Conservation (phyloP, 2,113 vertebrate species). For the Meriones unguiculatus region DNA sequence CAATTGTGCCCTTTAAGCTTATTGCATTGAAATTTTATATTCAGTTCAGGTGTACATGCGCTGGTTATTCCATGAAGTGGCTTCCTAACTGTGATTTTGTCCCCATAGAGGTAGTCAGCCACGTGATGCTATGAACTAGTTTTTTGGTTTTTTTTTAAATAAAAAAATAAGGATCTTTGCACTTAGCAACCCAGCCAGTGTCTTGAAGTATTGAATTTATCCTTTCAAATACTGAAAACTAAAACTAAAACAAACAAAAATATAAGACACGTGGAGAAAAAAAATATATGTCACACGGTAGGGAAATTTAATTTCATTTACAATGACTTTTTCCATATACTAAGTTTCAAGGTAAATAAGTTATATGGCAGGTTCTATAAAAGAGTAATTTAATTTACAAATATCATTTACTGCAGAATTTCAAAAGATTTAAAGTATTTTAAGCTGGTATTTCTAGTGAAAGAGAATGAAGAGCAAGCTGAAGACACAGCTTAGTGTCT, state of each 20-base stretch:
- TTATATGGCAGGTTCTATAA: neutral
- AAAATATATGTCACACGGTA: neutral
- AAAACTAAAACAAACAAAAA: slow-evolving; percentile 16
- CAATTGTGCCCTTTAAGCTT: neutral
- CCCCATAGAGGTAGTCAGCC: neutral
- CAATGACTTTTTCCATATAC: neutral
- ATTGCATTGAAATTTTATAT: neutral
- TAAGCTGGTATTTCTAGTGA: slow-evolving; percentile 56
- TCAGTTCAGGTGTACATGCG: neutral
- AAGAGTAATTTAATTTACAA: slow-evolving; percentile 44
- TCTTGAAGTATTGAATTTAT: neutral
- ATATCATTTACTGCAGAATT: slow-evolving; percentile 54
- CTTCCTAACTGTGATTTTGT: neutral
- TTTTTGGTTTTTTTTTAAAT: neutral
- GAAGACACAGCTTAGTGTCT: slow-evolving; percentile 54
- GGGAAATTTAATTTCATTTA: slow-evolving; percentile 39
- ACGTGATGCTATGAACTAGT: neutral
- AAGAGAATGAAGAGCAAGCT: slow-evolving; percentile 58
- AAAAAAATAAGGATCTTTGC: neutral
- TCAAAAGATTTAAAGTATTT: slow-evolving; percentile 44
- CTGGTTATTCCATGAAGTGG: neutral
- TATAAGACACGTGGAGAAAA: neutral
- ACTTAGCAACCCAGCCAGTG: neutral
- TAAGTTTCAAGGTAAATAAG: slow-evolving; percentile 45
- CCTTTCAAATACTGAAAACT: slow-evolving; percentile 1